Conservation (phyloP, 1,140 invertebrate genomes). For the Drosophila ironensis region DNA sequence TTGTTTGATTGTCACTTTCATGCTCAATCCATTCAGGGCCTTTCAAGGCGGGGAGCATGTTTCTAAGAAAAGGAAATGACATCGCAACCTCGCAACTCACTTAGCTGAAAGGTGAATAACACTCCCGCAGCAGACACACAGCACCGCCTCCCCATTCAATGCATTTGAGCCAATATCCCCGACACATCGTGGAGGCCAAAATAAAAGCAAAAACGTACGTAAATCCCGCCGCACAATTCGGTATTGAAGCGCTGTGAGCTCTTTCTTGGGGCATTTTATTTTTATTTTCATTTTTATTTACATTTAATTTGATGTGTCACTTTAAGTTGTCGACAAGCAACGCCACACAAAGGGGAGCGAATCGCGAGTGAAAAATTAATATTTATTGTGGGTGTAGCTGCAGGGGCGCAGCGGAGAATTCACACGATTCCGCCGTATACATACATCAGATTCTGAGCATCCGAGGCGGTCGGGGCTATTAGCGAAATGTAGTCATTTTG, state of each 20-base stretch:
- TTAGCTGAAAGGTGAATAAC: slow-evolving; percentile 44
- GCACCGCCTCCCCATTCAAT: not conserved
- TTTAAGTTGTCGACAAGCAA: too few relatives aligned
- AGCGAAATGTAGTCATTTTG: too few relatives aligned
- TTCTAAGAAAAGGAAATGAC: slow-evolving; percentile 1
- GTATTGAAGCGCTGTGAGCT: slow-evolving; percentile 41
- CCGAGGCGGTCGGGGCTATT: too few relatives aligned
- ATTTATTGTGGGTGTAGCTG: slow-evolving; percentile 69
- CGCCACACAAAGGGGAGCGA: slow-evolving; percentile 21
- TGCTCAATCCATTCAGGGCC: too few relatives aligned
- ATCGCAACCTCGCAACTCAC: not conserved
- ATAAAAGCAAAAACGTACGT: slow-evolving; percentile 16
- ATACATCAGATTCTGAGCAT: too few relatives aligned
- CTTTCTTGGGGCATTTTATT: slow-evolving; percentile 32
- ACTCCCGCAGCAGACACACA: slow-evolving; percentile 6
- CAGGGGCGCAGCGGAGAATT: slow-evolving; percentile 1
- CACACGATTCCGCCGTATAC: too few relatives aligned
- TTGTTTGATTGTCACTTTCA: too few relatives aligned
- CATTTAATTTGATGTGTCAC: slow-evolving; percentile 78
- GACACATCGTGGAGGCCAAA: too few relatives aligned
- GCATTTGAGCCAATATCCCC: too few relatives aligned
- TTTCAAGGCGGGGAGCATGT: not conserved
- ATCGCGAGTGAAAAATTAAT: slow-evolving; percentile 51
- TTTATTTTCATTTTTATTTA: slow-evolving; percentile 62
- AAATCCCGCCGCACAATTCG: too few relatives aligned